These are phyloP conservation scores for Laspeyria flexula DNA, from an alignment of 2,888 invertebrate species.

Conservation along the genomic window DNA sequence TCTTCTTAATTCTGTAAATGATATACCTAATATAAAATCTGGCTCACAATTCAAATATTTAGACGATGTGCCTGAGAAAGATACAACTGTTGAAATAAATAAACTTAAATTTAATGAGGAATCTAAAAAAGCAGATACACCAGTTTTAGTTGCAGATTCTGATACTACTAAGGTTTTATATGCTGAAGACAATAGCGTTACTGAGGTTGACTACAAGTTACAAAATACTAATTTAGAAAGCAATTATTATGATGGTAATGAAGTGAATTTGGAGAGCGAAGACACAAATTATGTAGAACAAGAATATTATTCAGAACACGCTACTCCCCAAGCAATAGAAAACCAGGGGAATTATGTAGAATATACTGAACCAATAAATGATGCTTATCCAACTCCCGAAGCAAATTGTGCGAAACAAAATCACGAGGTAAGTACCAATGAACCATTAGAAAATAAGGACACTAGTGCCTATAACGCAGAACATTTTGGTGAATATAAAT, in stretches of 20 bases:
- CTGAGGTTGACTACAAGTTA: constrained; percentile 20
- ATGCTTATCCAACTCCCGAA: not conserved
- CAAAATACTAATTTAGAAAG: constrained; percentile 21
- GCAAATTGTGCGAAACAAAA: not conserved
- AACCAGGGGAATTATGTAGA: constrained; percentile 5
- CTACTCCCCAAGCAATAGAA: too few species aligned
- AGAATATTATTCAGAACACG: not conserved
- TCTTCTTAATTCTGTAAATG: constrained; percentile 3
- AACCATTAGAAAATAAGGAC: not conserved
- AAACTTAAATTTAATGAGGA: constrained; percentile 5
- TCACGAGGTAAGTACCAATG: not conserved
- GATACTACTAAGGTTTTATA: not conserved
- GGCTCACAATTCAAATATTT: constrained; percentile 24
- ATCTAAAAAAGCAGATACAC: not conserved
- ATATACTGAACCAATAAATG: constrained; percentile 2
- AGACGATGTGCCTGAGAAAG: constrained; percentile 52
- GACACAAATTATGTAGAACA: constrained; percentile 2
- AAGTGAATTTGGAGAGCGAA: constrained; percentile 6
- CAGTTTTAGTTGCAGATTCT: too few species aligned
- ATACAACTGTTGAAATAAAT: constrained; percentile 26
- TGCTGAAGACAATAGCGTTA: constrained; percentile 5
- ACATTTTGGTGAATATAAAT: constrained; percentile 10
- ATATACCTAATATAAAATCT: constrained; percentile 4
- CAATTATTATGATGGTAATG: constrained; percentile 13
- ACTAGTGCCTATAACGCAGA: not conserved